Conservation (phyloP, 2,888 invertebrate species). For the Drepana falcataria region DNA sequence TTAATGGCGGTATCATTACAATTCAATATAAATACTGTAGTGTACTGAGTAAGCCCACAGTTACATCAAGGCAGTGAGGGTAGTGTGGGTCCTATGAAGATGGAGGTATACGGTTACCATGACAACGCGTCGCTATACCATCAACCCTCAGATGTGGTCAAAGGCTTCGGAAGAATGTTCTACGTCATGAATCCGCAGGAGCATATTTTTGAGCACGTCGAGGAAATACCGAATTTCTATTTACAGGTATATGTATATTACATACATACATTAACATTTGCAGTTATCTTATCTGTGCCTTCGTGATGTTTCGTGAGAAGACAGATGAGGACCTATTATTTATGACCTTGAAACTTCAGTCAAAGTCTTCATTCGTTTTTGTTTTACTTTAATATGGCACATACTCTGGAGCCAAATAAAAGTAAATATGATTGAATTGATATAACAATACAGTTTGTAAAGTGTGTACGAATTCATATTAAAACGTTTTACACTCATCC, state of each 20-base stretch:
- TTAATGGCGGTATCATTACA: too few relatives aligned
- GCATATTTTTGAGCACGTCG: conserved; percentile 72
- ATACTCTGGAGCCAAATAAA: too few relatives aligned
- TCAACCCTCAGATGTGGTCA: conserved; percentile 22
- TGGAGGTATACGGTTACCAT: conserved; percentile 9
- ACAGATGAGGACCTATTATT: too few relatives aligned
- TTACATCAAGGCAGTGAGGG: background rate
- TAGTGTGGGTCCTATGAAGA: background rate
- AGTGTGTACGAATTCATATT: too few relatives aligned
- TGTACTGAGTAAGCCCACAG: background rate
- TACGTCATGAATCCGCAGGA: conserved; percentile 82
- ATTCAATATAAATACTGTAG: conserved; percentile 4
- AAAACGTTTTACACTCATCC: too few relatives aligned
- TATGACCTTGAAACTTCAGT: too few relatives aligned
- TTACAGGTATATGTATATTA: conserved; percentile 75
- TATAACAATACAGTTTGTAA: too few relatives aligned
- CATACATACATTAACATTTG: background rate
- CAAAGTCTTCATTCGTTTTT: too few relatives aligned
- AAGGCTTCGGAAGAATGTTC: conserved; percentile 78
- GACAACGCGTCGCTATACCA: conserved; percentile 5
- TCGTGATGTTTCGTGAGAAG: too few relatives aligned
- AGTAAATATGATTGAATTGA: too few relatives aligned
- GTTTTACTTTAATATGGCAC: too few relatives aligned
- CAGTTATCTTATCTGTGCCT: too few relatives aligned
- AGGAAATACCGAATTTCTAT: conserved; percentile 83